phyloP scores from a whole-genome alignment of 1,140 invertebrate species.

The Heliconius himera region DNA sequence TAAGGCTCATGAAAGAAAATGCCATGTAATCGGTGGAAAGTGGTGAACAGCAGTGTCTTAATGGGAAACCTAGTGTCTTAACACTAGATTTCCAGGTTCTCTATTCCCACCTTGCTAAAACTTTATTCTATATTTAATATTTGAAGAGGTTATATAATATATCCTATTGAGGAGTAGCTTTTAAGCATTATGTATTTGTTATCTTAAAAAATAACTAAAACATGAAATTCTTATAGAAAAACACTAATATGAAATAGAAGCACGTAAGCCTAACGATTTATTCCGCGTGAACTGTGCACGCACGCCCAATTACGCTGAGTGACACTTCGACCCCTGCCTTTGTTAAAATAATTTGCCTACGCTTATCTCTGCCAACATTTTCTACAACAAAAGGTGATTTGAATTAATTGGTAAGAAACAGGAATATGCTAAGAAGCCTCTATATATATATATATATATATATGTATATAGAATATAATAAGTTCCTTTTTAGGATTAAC shows the following conservation, averaged over 20 bases:
- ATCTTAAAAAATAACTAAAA: not conserved
- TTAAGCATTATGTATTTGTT: not conserved
- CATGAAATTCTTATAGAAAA: not conserved
- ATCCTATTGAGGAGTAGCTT: no score
- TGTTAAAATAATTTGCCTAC: slow-evolving; percentile 43
- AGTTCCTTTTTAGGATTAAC: no score
- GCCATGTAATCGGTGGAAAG: no score
- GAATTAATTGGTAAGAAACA: slow-evolving; percentile 26
- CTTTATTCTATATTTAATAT: no score
- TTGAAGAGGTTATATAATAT: no score
- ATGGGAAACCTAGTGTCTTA: no score
- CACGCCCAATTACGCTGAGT: slow-evolving; percentile 54
- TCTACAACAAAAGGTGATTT: slow-evolving; percentile 26
- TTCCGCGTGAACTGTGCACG: slow-evolving; percentile 40
- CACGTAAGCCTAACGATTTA: slow-evolving; percentile 42
- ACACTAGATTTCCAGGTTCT: no score
- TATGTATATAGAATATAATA: no score
- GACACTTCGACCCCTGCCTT: slow-evolving; percentile 42
- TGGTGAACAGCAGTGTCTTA: no score
- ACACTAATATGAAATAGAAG: slow-evolving; percentile 5
- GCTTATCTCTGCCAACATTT: slow-evolving; percentile 32
- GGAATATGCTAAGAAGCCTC: slow-evolving; percentile 9
- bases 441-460: no score
- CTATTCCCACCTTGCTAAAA: no score
- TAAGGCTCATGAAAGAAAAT: not conserved